Conservation (phyloP, 2,888 invertebrate genomes). For the Volucella zonaria region DNA sequence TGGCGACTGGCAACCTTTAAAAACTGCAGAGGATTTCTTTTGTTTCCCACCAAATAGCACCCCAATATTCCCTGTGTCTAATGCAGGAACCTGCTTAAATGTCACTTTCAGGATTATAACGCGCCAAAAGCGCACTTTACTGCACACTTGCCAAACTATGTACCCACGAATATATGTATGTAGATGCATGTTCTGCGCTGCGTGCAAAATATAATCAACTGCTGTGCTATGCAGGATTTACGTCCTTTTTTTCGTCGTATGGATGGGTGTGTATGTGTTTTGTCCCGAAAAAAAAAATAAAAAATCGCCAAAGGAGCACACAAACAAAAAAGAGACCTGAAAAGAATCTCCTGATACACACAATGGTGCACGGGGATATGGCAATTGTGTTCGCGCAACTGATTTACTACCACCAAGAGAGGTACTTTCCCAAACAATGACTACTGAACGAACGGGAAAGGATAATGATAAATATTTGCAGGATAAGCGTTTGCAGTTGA, state of each 20-base stretch:
- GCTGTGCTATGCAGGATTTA: constrained; percentile 60
- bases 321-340: no score
- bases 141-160: constrained; percentile 3
- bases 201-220: constrained; percentile 60
- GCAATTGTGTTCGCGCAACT: constrained; percentile 39
- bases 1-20: constrained; percentile 31
- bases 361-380: constrained; percentile 5
- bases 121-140: constrained; percentile 56
- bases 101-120: constrained; percentile 67
- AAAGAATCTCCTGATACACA: neutral
- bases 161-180: constrained; percentile 10
- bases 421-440: constrained; percentile 57
- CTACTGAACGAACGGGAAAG: constrained; percentile 33
- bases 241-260: constrained; percentile 11
- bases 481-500: constrained; percentile 66
- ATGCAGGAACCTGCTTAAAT: constrained; percentile 60
- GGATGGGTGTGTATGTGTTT: neutral
- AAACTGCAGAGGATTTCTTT: constrained; percentile 39
- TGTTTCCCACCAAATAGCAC: constrained; percentile 33
- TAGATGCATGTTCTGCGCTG: constrained; percentile 32
- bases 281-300: constrained; percentile 5
- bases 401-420: constrained; percentile 51
- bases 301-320: no score
- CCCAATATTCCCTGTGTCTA: constrained; percentile 56
- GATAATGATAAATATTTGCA: constrained; percentile 64